Percentiles rank a stretch among this genome's conserved stretches.
phyloP scores from a whole-genome alignment of 2,113 vertebrate genomes.

The Eurystomus gularis region DNA sequence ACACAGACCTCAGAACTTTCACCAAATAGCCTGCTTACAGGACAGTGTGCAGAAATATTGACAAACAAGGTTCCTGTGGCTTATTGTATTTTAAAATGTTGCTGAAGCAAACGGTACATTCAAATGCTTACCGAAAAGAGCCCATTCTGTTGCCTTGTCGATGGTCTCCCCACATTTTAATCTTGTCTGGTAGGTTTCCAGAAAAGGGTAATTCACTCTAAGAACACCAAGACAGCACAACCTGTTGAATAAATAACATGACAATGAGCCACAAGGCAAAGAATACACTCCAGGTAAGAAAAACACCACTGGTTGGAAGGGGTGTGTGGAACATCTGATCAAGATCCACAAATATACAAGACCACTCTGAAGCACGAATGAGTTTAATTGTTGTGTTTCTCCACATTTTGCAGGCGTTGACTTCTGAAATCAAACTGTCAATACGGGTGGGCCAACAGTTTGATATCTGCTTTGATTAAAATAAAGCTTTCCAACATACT shows the following conservation, averaged over 20 bases:
- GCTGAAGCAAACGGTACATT: not conserved
- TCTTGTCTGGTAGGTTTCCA: constrained; percentile 5
- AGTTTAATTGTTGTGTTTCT: not conserved
- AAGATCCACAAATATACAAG: not conserved
- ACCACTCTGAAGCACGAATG: not conserved
- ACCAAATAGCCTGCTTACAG: not conserved
- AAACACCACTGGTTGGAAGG: not conserved
- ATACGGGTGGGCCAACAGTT: constrained; percentile 28
- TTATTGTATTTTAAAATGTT: not conserved
- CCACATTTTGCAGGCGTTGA: rapidly evolving
- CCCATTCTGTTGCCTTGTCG: constrained; percentile 86
- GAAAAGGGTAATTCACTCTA: constrained; percentile 39
- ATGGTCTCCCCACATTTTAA: constrained; percentile 92
- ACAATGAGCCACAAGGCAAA: not conserved
- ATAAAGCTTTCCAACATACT: constrained; percentile 21
- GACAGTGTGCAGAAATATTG: not conserved
- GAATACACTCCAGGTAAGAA: not conserved
- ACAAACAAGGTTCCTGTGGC: not conserved
- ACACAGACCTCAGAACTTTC: not conserved
- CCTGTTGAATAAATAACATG: constrained; percentile 58
- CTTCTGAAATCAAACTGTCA: constrained; percentile 29
- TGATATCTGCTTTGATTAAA: constrained; percentile 40
- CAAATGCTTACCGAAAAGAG: constrained; percentile 85
- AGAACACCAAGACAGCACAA: constrained; percentile 32
- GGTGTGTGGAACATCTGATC: not conserved